Percentiles rank a stretch among this genome's conserved stretches.
These are phyloP conservation scores for Xestia c-nigrum DNA, from an alignment of 2,888 invertebrate species.

Conservation along the genomic window DNA sequence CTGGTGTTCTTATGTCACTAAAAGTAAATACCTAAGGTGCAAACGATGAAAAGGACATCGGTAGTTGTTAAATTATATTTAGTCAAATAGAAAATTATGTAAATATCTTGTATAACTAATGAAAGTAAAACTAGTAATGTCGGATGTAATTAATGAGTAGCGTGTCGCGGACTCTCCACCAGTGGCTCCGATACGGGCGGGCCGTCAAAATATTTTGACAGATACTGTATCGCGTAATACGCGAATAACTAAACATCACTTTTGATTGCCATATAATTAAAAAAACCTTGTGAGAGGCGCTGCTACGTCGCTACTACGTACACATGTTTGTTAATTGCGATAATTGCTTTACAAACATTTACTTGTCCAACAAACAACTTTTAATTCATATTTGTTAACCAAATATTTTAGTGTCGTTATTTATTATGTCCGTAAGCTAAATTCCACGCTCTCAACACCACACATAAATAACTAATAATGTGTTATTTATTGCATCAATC, in stretches of 20 bases:
- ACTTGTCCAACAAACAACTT: constrained; percentile 13
- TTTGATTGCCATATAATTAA: constrained; percentile 45
- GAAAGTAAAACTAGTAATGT: constrained; percentile 84
- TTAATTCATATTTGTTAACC: constrained; percentile 13
- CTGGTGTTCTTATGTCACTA: constrained; percentile 15
- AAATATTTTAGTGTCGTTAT: constrained; percentile 30
- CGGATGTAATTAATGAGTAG: constrained; percentile 84
- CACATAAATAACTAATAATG: constrained; percentile 42
- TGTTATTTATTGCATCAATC: constrained; percentile 45
- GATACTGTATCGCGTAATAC: constrained; percentile 67
- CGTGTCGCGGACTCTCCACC: constrained; percentile 79
- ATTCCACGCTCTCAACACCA: constrained; percentile 27
- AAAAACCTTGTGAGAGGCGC: constrained; percentile 18
- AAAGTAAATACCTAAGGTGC: constrained; percentile 27
- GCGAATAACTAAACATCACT: constrained; percentile 55
- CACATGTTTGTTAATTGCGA: constrained; percentile 16
- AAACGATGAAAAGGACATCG: constrained; percentile 45
- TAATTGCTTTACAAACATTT: constrained; percentile 9
- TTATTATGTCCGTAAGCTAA: constrained; percentile 22
- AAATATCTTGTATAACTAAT: constrained; percentile 86
- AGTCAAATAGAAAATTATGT: constrained; percentile 75
- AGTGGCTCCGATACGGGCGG: constrained; percentile 73
- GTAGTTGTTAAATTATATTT: constrained; percentile 62
- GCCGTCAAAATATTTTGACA: constrained; percentile 75
- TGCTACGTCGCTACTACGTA: constrained; percentile 19